These are phyloP conservation scores for Ooceraea biroi DNA, from an alignment of 1,140 invertebrate genomes.

Conservation along the genomic window DNA sequence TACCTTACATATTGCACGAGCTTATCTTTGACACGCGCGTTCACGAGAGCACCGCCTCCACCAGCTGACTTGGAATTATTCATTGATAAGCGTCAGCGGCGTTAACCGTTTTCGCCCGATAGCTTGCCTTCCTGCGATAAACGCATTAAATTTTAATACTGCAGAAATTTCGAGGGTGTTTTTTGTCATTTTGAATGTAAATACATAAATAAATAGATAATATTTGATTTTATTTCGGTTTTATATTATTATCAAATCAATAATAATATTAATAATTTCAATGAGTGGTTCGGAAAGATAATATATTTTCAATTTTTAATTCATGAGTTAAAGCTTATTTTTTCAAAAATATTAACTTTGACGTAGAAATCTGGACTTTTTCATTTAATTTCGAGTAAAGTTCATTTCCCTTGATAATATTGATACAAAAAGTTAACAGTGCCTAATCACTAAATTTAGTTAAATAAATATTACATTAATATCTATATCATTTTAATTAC, in stretches of 20 bases:
- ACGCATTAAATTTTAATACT: not conserved
- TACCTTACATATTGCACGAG: conserved; percentile 35
- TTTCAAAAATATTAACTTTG: not conserved
- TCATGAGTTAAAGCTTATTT: not conserved
- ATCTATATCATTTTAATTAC: not conserved
- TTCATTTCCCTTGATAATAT: not conserved
- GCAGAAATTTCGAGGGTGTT: not conserved
- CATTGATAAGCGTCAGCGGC: not conserved
- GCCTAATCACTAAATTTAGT: not conserved
- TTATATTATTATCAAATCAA: not conserved
- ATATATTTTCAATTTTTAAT: conserved; percentile 29
- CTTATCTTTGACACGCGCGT: conserved; percentile 33
- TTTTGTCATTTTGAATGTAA: not conserved
- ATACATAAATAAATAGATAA: not conserved
- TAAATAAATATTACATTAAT: conserved; percentile 8
- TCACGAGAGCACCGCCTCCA: not conserved
- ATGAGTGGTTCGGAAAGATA: not conserved
- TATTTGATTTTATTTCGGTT: not conserved
- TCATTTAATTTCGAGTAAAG: conserved; percentile 15
- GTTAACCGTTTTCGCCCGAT: not conserved
- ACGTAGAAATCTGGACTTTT: conserved; percentile 14
- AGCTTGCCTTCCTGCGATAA: not conserved
- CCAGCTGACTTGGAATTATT: conserved; percentile 34
- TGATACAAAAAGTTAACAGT: not conserved
- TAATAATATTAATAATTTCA: conserved; percentile 4